Conservation (phyloP, 2,113 vertebrate species). For the Pontoporia blainvillei region DNA sequence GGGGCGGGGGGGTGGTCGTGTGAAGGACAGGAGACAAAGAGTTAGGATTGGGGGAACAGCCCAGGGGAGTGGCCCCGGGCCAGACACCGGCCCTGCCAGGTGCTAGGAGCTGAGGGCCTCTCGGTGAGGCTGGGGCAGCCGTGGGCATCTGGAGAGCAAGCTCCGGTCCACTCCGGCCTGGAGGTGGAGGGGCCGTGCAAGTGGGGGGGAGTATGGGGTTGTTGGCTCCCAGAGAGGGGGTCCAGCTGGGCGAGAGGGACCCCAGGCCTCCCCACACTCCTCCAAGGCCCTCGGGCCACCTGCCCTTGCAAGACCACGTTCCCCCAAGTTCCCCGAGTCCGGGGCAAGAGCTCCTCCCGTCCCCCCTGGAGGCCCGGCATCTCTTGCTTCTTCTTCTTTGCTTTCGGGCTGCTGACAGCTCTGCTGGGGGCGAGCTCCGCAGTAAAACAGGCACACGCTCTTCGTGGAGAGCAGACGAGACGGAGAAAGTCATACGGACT, state of each 20-base stretch:
- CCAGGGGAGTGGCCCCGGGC: not conserved
- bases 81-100: not conserved
- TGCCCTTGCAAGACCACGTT: not conserved
- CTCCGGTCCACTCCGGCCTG: not conserved
- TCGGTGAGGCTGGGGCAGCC: not conserved
- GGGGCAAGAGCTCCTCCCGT: accelerated
- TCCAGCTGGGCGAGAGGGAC: not conserved
- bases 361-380: accelerated
- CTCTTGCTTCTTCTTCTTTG: not conserved
- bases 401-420: not conserved
- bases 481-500: accelerated
- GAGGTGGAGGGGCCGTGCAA: not conserved
- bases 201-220: not conserved
- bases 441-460: accelerated
- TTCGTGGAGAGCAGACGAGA: accelerated
- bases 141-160: not conserved
- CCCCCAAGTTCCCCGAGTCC: accelerated
- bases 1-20: accelerated
- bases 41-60: too few relatives aligned
- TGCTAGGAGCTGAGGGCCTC: not conserved
- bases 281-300: accelerated
- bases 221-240: not conserved
- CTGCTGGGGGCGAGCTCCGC: not conserved
- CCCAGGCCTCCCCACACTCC: not conserved
- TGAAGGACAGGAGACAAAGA: accelerated